Evolutionary conservation across 1,140 invertebrate species (phyloP), one percentile per base, ranked within the genome.

Genomic region (Leptopilina clavipes): DNA sequence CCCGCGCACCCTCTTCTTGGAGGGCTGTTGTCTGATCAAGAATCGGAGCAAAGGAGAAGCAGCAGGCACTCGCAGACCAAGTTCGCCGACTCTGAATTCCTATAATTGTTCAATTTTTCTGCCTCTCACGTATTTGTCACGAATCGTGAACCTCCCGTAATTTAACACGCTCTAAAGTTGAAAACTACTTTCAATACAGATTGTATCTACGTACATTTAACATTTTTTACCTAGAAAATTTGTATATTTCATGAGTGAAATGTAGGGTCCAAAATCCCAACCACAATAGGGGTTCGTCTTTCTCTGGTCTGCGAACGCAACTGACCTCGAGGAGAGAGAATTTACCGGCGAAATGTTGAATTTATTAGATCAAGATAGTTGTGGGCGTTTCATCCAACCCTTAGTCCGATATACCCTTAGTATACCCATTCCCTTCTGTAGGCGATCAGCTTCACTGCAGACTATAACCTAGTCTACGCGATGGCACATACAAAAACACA

Each of bases 331-430:
- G 87, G 84, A 85, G 85, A 82, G 83, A 82, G 87, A 85, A 89
- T 89, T 89, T 88, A 89, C 87, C 86, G 85, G 87, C 88, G 86
- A 89, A 90, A 89, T 89, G 88, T 89, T 89, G 88, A 86, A 90
- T 90, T 90, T 90, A 90, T 90, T 90, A 90, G 89, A 90, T 90
- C 89, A 86, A 89, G 89, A 90, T 90, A 90, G 84, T 84, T 86
- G 86, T 89, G 88, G 89, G 89, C 88, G 88, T 89, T 87, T 75
- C 86, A 85, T 79, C 80, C 86, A 83, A 84, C 83, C 86, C 86
- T 84, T 77, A 76, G 79, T 80, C 78, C 77, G 59, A 65, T 85
- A 80, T 80, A 80, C 79, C 85, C 81, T 84, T 85, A 82, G 80
- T 25, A 65, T 65, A 65, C 56, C 54, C 22, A 59, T 65, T 65